These are phyloP conservation scores for Gymnothorax javanicus DNA, from an alignment of 2,797 vertebrate species.

Conservation along the genomic window DNA sequence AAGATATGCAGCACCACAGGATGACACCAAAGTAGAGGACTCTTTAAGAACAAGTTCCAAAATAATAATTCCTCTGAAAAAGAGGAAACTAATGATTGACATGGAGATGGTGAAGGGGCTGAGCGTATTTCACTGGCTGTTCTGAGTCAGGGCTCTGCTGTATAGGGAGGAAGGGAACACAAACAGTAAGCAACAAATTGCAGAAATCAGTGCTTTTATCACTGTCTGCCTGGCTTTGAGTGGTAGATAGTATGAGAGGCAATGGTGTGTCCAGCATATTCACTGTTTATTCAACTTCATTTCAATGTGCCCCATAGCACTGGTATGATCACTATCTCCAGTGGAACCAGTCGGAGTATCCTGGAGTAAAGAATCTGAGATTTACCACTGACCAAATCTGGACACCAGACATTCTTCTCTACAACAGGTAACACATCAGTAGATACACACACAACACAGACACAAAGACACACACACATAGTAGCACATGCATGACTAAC, in stretches of 20 bases:
- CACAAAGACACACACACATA: background rate
- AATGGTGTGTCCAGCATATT: background rate
- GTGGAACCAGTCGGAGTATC: constrained; percentile 81
- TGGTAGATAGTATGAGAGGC: background rate
- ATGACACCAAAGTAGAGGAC: background rate
- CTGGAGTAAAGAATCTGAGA: constrained; percentile 80
- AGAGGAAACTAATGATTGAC: background rate
- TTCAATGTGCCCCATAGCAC: constrained; percentile 51
- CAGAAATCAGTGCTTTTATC: background rate
- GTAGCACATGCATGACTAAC: constrained; percentile 24
- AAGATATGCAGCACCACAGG: background rate
- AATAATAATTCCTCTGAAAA: background rate
- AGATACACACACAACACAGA: background rate
- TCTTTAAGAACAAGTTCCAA: background rate
- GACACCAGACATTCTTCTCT: constrained; percentile 82
- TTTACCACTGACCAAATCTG: constrained; percentile 81
- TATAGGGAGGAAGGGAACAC: background rate
- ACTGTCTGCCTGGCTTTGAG: background rate
- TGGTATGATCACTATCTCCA: constrained; percentile 82
- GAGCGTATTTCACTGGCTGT: background rate
- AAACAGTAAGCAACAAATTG: background rate
- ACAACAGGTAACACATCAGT: constrained; percentile 75
- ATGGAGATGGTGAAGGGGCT: too few relatives aligned
- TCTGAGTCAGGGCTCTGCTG: background rate
- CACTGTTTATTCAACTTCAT: background rate